Evolutionary conservation across 2,888 invertebrate species (phyloP), one percentile per base, ranked within the genome.

Genomic region (Catocala fraxini): DNA sequence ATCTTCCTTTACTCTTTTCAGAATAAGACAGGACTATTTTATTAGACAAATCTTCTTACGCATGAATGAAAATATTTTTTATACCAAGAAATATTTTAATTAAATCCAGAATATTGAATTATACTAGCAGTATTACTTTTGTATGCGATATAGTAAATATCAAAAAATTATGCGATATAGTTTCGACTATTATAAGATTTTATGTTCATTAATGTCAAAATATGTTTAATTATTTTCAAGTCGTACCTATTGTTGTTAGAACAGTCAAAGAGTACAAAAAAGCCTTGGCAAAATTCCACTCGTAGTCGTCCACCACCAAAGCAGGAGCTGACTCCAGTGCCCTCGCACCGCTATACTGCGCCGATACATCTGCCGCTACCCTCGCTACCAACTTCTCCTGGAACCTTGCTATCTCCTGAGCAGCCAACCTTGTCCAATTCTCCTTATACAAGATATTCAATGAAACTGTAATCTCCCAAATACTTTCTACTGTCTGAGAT

Each of bases 231-330:
- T 7, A 52, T 6, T 25, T 5, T 15, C 4, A 25, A 25, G 51
- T 51, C 73, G 96, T 93, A 98, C 98, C 98, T 83, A 98, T 97
- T 66, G 98, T 99, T 33, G 98, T 99, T 66, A 99, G 96, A 62
- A 99, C 98, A 43, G 99, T 99, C 79, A 99, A 95, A 6, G 98
- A 98, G 91, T 99, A 99, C 56, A 99, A 95, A 89, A 99, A 99
- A 25, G 99, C 98, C 87, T 97, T 97, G 25, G 98, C 97, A 81
- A 98, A 97, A 81, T 97, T 98, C 98, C 98, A 98, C 86, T 98
- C 97, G 86, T 96, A 96, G 66, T 96, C 96, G 71, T 95, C 94
- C 2, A 89, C 77, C 9, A 91, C 86, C 62, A 91, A 72, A 0
- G 90, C 89, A 0, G 93, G 91, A 0, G 91, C 91, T 5, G 93